Base-by-base conservation (phyloP, 2,797 vertebrate species). In the Spinus olivaceus region DNA sequence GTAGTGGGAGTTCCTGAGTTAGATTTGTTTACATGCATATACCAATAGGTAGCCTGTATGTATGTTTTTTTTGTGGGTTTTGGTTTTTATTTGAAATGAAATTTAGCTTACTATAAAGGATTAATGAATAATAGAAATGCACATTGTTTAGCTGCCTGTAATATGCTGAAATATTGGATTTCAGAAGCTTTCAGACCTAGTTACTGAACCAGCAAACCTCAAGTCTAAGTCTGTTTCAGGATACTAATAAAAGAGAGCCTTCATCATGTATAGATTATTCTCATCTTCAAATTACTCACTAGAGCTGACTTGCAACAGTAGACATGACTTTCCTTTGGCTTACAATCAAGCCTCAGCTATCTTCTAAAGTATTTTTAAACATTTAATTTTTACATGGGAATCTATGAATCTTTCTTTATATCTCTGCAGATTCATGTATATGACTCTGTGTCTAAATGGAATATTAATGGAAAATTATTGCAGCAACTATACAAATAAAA, bases 141-240 rank as follows among this genome's bases (percentile, higher is more conserved):
- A 5, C 25, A 22, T 82, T 85, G 35, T 86, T 61, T 84, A 87
- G 32, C 64, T 90, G 28, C n/a, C 30, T 93, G 30, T 57, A 69
- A 50, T 65, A 63, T 4, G 32, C 53, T 13, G 32, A 9, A 59
- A 27, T 37, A 56, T 5, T 82, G 39, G 78, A 54, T 92, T 93
- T 95, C 72, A 72, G 88, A 87, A 94, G 57, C 86, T 82, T 89
- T 92, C 76, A 89, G 20, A 51, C 49, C 57, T 87, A 51, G 66
- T 92, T 93, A 86, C 32, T 93, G 92, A 95, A 67, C 71, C 67
- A 65, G 57, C 32, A 94, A 93, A 92, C 84, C 81, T 87, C 81
- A 92, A 60, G 35, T 64, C 44, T 81, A 51, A 77, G 30, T 47
- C 51, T 80, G 8, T 87, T 95, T 89, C 60, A 80, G 61, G 28